phyloP scores from a whole-genome alignment of 2,888 invertebrate genomes.

The Acanthopleura granulata region DNA sequence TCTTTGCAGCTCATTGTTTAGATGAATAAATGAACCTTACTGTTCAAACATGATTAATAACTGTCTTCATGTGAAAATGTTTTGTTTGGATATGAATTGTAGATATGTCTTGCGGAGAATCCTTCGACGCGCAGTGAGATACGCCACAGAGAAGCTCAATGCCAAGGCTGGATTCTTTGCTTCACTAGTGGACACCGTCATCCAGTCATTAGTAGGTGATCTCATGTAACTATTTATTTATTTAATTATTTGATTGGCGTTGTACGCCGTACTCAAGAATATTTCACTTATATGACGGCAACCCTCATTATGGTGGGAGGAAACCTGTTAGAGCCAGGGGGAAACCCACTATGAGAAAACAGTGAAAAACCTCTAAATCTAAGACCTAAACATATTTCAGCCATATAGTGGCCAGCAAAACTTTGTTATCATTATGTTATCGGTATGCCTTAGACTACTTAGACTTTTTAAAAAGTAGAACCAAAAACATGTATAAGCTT shows the following conservation, averaged over 20 bases:
- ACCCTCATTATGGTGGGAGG: too few species aligned
- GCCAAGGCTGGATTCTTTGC: constrained; percentile 96
- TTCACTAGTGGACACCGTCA: constrained; percentile 89
- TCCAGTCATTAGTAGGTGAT: constrained; percentile 77
- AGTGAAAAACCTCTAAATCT: not conserved
- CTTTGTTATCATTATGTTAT: not conserved
- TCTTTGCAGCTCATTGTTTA: too few species aligned
- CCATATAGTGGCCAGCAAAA: too few species aligned
- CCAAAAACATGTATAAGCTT: too few species aligned
- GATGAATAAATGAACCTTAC: too few species aligned
- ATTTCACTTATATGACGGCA: too few species aligned
- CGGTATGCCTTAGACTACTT: not conserved
- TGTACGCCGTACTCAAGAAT: too few species aligned
- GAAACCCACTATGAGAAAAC: too few species aligned
- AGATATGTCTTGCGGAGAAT: constrained; percentile 95
- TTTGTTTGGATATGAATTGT: constrained; percentile 22
- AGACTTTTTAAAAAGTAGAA: too few species aligned
- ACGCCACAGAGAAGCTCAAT: constrained; percentile 95
- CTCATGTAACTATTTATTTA: not conserved
- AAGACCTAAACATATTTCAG: not conserved
- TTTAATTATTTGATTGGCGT: not conserved
- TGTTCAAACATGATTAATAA: too few species aligned
- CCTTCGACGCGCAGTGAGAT: constrained; percentile 93
- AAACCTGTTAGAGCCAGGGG: too few species aligned
- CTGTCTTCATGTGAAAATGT: too few species aligned